Evolutionary conservation across 1,140 invertebrate genomes (phyloP).

Genomic region (Trichonephila clavipes): DNA sequence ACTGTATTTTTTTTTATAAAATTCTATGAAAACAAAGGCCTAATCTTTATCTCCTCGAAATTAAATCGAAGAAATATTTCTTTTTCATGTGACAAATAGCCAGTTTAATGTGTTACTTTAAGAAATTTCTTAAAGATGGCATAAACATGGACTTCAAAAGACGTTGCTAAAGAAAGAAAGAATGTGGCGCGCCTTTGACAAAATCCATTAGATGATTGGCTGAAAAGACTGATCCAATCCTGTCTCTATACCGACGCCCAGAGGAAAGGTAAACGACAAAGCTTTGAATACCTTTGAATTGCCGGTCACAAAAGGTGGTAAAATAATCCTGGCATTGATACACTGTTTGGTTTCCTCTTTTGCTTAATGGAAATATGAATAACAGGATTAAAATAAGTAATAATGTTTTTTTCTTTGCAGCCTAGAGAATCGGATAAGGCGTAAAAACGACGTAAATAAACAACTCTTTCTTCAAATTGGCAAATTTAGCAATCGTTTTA

Average conservation of each 20-base stretch:
- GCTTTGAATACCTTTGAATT: conserved; percentile 35
- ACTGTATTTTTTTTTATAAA: too few species aligned
- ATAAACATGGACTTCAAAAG: neutral
- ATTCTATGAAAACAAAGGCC: neutral
- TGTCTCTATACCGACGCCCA: conserved; percentile 8
- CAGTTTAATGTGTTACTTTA: neutral
- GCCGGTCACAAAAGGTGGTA: conserved; percentile 11
- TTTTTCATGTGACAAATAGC: neutral
- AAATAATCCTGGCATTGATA: conserved; percentile 31
- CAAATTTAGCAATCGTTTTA: too few species aligned
- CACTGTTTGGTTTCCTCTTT: neutral
- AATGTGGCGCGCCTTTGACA: neutral
- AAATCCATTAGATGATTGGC: conserved; percentile 56
- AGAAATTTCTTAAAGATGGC: neutral
- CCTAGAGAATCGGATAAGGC: too few species aligned
- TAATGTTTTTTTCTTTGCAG: too few species aligned
- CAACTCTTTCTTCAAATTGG: too few species aligned
- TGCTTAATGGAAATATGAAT: neutral
- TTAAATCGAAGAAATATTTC: neutral
- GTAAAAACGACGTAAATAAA: too few species aligned
- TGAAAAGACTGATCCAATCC: neutral
- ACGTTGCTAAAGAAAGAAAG: neutral
- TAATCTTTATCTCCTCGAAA: neutral
- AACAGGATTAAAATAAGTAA: too few species aligned
- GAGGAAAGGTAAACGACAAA: conserved; percentile 32